Percentiles rank a stretch among this genome's conserved stretches.
phyloP scores from a whole-genome alignment of 92 coral and sea anemone genomes.

The Pocillopora grandis region DNA sequence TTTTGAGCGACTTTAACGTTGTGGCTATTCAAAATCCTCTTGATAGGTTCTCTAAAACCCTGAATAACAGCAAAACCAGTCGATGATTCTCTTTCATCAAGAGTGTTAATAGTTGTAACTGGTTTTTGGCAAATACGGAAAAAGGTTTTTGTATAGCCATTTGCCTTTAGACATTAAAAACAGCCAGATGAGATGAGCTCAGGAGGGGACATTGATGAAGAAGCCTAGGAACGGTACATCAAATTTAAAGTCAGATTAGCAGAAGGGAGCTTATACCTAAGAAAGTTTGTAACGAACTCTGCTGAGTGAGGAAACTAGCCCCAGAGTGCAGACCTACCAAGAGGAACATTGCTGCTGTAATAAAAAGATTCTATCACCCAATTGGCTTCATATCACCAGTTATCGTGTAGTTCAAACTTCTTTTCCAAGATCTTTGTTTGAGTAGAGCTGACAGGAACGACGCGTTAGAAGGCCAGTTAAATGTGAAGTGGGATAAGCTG shows the following conservation, averaged over 20 bases:
- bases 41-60: no score
- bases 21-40: no score
- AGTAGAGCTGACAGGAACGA: constrained; percentile 19
- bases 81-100: no score
- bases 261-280: constrained; percentile 53
- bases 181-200: no score
- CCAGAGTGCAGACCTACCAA: constrained; percentile 35
- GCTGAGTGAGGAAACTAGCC: constrained; percentile 25
- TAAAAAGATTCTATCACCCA: constrained; percentile 32
- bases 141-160: no score
- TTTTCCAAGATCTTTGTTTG: constrained; percentile 31
- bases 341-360: constrained; percentile 30
- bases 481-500: neutral
- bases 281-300: constrained; percentile 22
- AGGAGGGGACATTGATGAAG: neutral
- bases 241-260: constrained; percentile 50
- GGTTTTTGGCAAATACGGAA: no score
- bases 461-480: neutral
- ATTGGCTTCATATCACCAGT: constrained; percentile 36
- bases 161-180: no score
- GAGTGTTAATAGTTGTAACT: no score
- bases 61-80: no score
- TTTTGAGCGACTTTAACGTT: no score
- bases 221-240: constrained; percentile 27
- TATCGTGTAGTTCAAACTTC: constrained; percentile 11